A percentile compares a stretch with the other conserved stretches of the same genome.
Conservation (phyloP, 30 jellyfish, hydroid and myxozoan species). For the Hydra vulgaris region DNA sequence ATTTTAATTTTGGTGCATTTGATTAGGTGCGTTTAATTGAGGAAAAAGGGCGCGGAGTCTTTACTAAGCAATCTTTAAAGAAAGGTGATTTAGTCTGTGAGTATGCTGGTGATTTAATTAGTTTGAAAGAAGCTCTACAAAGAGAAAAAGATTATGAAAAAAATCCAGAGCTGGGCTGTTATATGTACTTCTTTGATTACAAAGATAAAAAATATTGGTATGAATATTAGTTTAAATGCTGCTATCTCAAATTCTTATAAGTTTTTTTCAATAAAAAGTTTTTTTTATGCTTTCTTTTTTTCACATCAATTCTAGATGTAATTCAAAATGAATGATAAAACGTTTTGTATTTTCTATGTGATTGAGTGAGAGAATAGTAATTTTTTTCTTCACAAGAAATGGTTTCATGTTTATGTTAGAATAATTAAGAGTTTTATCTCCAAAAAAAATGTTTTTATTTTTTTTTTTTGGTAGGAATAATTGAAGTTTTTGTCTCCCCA, state of each 20-base stretch:
- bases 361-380: too few relatives aligned
- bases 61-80: slow-evolving; percentile 49
- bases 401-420: too few relatives aligned
- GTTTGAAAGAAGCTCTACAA: slow-evolving; percentile 38
- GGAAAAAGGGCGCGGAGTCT: slow-evolving; percentile 95
- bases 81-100: slow-evolving; percentile 91
- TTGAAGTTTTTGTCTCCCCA: too few relatives aligned
- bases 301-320: background rate
- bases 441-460: too few relatives aligned
- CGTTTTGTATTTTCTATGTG: too few relatives aligned
- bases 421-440: too few relatives aligned
- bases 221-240: slow-evolving; percentile 7
- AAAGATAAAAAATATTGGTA: slow-evolving; percentile 84
- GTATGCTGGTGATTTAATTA: slow-evolving; percentile 88
- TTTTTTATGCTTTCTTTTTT: too few relatives aligned
- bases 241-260: background rate
- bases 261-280: background rate
- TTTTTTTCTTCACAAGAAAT: too few relatives aligned
- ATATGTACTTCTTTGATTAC: slow-evolving; percentile 75
- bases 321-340: too few relatives aligned
- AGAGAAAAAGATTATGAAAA: slow-evolving; percentile 54
- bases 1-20: background rate
- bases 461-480: too few relatives aligned
- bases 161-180: slow-evolving; percentile 77
- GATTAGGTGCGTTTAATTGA: slow-evolving; percentile 76